Percentiles rank a stretch among this genome's conserved stretches.
Conservation (phyloP, 2,888 invertebrate genomes). For the Heliconius sara region DNA sequence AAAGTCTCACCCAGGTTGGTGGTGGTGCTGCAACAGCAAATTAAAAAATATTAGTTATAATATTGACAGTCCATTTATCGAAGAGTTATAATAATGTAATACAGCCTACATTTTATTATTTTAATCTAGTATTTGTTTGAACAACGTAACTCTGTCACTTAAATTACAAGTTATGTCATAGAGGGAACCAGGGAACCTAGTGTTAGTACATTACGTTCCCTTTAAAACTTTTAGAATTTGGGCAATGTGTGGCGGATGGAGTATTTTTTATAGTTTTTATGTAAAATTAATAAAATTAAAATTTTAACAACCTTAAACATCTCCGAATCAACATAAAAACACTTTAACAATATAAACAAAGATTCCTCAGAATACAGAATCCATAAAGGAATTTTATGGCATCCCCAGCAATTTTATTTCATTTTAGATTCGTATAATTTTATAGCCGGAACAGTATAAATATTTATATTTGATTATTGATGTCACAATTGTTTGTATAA, state of each 20-base stretch:
- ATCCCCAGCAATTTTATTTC: background rate
- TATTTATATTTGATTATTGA: constrained; percentile 2
- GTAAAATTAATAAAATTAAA: background rate
- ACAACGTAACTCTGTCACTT: too few species aligned
- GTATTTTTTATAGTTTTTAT: background rate
- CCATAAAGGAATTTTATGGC: constrained; percentile 5
- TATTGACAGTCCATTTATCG: too few species aligned
- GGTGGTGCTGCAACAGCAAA: too few species aligned
- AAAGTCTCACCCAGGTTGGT: too few species aligned
- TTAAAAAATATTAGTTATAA: too few species aligned
- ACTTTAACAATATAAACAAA: constrained; percentile 13
- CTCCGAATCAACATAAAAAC: background rate
- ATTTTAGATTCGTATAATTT: constrained; percentile 11
- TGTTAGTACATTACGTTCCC: background rate
- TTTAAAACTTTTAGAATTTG: background rate
- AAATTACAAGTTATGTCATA: background rate
- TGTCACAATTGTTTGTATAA: background rate
- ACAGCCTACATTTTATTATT: too few species aligned
- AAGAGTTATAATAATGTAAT: too few species aligned
- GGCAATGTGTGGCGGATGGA: too few species aligned
- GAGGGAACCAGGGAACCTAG: background rate
- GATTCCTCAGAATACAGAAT: background rate
- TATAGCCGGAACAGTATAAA: constrained; percentile 9
- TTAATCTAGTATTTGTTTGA: too few species aligned
- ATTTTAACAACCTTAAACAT: background rate